phyloP scores from a whole-genome alignment of 2,888 invertebrate genomes.

The Agonopterix arenella region DNA sequence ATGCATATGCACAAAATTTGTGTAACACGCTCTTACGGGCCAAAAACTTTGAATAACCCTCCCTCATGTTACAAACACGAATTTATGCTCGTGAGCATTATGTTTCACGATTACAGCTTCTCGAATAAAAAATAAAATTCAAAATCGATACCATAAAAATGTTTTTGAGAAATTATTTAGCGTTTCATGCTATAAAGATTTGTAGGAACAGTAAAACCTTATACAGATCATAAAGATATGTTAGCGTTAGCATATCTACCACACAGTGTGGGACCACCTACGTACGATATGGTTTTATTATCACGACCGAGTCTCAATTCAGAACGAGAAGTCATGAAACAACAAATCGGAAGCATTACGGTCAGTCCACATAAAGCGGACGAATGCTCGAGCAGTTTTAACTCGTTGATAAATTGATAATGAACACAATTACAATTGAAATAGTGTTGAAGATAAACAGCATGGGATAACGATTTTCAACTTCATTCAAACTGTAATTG shows the following conservation, averaged over 20 bases:
- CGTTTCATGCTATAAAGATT: constrained; percentile 42
- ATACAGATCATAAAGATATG: constrained; percentile 59
- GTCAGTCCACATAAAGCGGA: no score
- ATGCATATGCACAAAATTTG: constrained; percentile 18
- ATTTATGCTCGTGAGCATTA: no score
- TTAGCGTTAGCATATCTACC: constrained; percentile 46
- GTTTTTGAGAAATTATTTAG: constrained; percentile 34
- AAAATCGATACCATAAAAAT: constrained; percentile 34
- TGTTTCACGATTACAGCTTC: no score
- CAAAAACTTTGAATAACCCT: no score
- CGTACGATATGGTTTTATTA: constrained; percentile 53
- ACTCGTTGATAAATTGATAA: no score
- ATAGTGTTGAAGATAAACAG: no score
- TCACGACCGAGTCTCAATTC: constrained; percentile 33
- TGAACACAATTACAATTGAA: no score
- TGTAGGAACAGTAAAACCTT: constrained; percentile 56
- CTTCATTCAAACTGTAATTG: no score
- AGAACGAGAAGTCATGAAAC: constrained; percentile 37
- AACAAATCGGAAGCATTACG: constrained; percentile 16
- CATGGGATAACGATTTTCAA: no score
- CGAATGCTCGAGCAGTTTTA: no score
- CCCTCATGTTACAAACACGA: no score
- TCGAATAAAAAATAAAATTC: constrained; percentile 13
- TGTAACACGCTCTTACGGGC: no score
- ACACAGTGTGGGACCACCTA: constrained; percentile 56